Base-by-base conservation (phyloP, 2,797 vertebrate genomes). In the Smutsia temminckii region DNA sequence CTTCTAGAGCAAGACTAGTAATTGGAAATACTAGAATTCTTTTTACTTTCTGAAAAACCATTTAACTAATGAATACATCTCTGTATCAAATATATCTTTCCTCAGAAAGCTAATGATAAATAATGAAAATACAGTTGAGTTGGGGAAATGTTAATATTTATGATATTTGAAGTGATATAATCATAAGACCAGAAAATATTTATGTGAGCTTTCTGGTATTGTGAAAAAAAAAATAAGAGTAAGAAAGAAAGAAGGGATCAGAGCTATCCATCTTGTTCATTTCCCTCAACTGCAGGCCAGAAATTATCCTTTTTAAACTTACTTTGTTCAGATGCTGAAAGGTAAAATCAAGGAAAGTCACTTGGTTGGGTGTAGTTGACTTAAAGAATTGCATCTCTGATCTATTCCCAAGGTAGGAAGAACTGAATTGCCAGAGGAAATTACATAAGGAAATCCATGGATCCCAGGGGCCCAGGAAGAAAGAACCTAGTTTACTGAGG, bases 241-340 rank as follows among this genome's bases (percentile, higher is more conserved):
- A 46, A 85, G n/a, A 63, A 95, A 79, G 21, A 34, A 89, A 75
- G 8, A 83, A 63, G 7, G 18, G 20, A 20, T 93, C 37, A 42
- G 7, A 92, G 49, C 21, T 84, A 14, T 68, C 29, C 25, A 25
- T 68, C 59, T 63, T 81, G 71, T 12, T 84, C 11, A 14, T 81
- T 93, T 93, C 37, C 27, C 14, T 87, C 63, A 37, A 68, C 49
- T 68, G 3, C 18, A 49, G 57, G 37, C 66, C 61, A 79, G 27
- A 95, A 96, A 86, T 81, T 69, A 85, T n/a, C 55, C 42, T 91
- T 84, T 94, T 63, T 9, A 95, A 85, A 64, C 61, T 25, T 88
- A 64, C 37, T 87, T 86, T 84, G 29, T 89, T 74, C 32, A 86
- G 81, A 81, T 75, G 29, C 23, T 74, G 55, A 79, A 68, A 59